Conservation (phyloP, 2,113 vertebrate genomes). For the Centropus unirufus region DNA sequence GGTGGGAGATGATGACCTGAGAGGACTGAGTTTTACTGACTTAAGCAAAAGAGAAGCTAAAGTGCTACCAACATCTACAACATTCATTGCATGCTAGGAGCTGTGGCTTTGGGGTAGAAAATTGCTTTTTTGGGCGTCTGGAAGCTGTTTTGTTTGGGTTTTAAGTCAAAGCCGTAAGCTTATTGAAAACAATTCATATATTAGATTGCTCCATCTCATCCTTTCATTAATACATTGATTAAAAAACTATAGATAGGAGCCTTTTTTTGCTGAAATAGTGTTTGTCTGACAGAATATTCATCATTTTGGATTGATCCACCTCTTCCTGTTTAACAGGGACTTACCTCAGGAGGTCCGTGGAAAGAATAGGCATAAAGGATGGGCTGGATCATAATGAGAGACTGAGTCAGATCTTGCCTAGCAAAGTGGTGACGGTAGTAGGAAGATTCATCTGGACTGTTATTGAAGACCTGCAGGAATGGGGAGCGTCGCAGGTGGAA, state of each 20-base stretch:
- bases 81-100: not conserved
- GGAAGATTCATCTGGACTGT: constrained; percentile 95
- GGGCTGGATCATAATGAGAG: constrained; percentile 97
- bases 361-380: constrained; percentile 98
- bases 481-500: constrained; percentile 95
- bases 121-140: not conserved
- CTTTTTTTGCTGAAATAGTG: not conserved
- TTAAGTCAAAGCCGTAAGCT: not conserved
- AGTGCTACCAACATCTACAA: not conserved
- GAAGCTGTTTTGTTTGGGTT: not conserved
- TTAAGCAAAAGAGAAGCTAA: not conserved
- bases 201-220: not conserved
- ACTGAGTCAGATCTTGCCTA: constrained; percentile 95
- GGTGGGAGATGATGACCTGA: not conserved
- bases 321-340: not conserved
- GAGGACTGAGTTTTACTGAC: not conserved
- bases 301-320: not conserved
- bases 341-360: constrained; percentile 94
- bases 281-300: not conserved
- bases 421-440: constrained; percentile 96
- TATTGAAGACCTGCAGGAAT: constrained; percentile 98
- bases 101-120: not conserved
- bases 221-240: not conserved
- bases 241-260: rapidly evolving
- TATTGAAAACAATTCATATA: not conserved